Conservation (phyloP, 2,113 vertebrate species). For the Lonchura striata region DNA sequence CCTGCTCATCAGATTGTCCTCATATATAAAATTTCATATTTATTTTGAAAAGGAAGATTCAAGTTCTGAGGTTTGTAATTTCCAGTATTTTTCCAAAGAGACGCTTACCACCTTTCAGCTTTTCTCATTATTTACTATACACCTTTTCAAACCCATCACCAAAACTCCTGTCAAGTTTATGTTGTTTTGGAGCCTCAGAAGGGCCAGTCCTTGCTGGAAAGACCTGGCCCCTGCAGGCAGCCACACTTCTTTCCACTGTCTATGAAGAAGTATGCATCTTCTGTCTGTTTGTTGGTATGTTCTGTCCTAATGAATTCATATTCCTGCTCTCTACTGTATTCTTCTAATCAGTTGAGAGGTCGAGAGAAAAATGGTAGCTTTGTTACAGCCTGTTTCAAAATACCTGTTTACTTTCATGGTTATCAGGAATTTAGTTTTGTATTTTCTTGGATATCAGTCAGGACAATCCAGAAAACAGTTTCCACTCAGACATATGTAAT, state of each 20-base stretch:
- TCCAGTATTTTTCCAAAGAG: neutral
- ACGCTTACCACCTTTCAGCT: neutral
- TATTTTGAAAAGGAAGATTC: neutral
- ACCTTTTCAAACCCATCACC: neutral
- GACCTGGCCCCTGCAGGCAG: neutral
- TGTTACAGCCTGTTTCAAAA: neutral
- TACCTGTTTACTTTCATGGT: neutral
- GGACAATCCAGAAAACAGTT: neutral
- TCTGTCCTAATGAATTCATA: neutral
- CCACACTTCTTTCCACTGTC: too few relatives aligned
- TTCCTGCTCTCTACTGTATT: neutral
- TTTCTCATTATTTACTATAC: neutral
- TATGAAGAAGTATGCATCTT: neutral
- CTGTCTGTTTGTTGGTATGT: neutral
- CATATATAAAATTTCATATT: neutral
- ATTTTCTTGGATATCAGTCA: neutral
- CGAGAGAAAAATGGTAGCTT: neutral
- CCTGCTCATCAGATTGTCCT: neutral
- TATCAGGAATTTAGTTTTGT: neutral
- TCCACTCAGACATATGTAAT: neutral
- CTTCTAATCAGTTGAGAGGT: neutral
- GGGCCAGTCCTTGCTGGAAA: neutral
- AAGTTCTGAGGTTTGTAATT: neutral
- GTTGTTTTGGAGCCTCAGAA: neutral
- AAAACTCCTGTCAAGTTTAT: neutral